These are phyloP conservation scores for Pristionchus fissidentatus DNA, from an alignment of 2,888 invertebrate genomes.

Conservation along the genomic window DNA sequence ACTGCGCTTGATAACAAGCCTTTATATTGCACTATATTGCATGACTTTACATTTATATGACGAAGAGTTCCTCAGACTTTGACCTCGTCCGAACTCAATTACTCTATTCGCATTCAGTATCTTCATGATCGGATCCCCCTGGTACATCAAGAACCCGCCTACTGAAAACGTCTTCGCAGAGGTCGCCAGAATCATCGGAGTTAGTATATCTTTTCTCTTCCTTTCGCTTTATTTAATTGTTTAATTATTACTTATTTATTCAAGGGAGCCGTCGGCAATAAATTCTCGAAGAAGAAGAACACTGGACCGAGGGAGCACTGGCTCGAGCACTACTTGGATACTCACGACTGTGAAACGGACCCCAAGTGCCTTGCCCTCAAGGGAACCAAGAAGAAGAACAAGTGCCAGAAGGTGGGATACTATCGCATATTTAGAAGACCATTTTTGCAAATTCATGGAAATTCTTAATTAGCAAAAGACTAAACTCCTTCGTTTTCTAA, in stretches of 20 bases:
- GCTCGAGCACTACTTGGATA: constrained; percentile 68
- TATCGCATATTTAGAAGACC: too few species aligned
- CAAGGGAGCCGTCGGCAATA: constrained; percentile 69
- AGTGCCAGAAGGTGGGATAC: constrained; percentile 56
- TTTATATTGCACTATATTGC: too few species aligned
- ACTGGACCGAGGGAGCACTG: constrained; percentile 63
- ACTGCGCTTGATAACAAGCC: constrained; percentile 50
- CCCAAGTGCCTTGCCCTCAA: constrained; percentile 56
- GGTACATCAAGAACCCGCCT: constrained; percentile 86
- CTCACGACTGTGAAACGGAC: constrained; percentile 64
- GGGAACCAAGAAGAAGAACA: constrained; percentile 55
- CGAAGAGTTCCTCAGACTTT: too few species aligned
- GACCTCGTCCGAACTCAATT: too few species aligned
- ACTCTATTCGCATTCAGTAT: too few species aligned
- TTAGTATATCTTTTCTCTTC: constrained; percentile 80
- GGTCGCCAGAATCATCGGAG: constrained; percentile 85
- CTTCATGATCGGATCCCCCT: constrained; percentile 85
- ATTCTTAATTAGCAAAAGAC: too few species aligned
- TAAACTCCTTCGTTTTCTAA: too few species aligned
- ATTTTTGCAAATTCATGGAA: too few species aligned
- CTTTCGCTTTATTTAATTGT: too few species aligned
- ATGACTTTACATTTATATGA: too few species aligned
- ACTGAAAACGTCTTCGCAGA: constrained; percentile 87
- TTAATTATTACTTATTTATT: too few species aligned
- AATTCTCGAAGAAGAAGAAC: constrained; percentile 50